Evolutionary conservation across 2,888 invertebrate genomes (phyloP), one percentile per base, ranked within the genome.

Genomic region (Drosophila mimica): DNA sequence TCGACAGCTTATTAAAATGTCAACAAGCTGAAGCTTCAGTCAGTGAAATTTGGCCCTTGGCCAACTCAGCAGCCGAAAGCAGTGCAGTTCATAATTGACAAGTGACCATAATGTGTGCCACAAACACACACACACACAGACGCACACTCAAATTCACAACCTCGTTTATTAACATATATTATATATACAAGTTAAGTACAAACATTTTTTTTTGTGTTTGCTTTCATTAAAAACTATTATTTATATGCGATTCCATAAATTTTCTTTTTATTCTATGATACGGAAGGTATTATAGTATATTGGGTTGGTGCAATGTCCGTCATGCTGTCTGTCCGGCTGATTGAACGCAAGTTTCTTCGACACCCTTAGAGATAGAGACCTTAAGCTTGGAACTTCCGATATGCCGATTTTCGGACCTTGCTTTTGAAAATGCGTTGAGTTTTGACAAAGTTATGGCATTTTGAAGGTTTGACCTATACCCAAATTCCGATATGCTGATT

Each of bases 1-100:
- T 68, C 76, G 88, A 76, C 83, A 81, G 81, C 75, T 85, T 81
- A 87, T 88, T 81, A 86, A 88, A 89, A 68, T 76, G 82, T 76
- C 81, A 77, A 76, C 66, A 59, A 43, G 57, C 57, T 73, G 49
- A 48, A 64, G 33, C 34, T 60, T n/a, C 53, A 62, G 28, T 63
- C 25, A 25, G 25, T 7, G 48, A 38, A 61, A 48, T 8, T 48
- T 65, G 65, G 49, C 60, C 30, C 30, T 28, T 31, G 38, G 43
- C 15, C 33, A 56, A 49, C 36, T 48, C 43, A 28, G 52, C 17
- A 11, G 54, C 5, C 25, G 43, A 36, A 30, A 28, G 48, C 53
- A 54, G 33, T 70, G 75, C 60, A 75, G 76, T 77, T 36, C n/a
- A 28, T 83, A 70, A 88, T 82, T 80, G 83, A 59, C 63, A 52